phyloP scores from a whole-genome alignment of 2,888 invertebrate genomes.

The Caenorhabditis sp. region DNA sequence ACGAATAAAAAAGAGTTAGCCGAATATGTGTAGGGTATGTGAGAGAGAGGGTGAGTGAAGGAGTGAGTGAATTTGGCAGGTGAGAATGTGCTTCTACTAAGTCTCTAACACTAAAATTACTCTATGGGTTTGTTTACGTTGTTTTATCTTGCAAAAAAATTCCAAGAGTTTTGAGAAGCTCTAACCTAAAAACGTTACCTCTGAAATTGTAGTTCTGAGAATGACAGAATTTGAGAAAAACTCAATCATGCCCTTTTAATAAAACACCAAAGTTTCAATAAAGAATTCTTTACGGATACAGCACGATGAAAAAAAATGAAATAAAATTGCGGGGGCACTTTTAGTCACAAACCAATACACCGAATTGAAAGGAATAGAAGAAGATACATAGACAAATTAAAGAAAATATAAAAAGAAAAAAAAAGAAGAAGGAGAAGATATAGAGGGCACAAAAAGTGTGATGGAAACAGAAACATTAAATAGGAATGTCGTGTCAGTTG shows the following conservation, averaged over 20 bases:
- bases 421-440: constrained; percentile 3
- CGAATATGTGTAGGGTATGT: not conserved
- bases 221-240: no score
- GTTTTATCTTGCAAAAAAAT: no score
- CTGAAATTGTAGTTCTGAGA: no score
- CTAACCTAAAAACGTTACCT: no score
- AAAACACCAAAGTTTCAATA: no score
- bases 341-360: not conserved
- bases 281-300: not conserved
- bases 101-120: no score
- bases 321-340: not conserved
- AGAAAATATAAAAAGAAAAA: constrained; percentile 20
- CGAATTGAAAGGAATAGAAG: not conserved
- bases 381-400: constrained; percentile 13
- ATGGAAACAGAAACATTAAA: constrained; percentile 1
- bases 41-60: not conserved
- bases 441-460: constrained; percentile 1
- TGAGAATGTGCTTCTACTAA: no score
- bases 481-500: constrained; percentile 31
- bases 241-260: no score
- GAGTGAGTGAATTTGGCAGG: not conserved
- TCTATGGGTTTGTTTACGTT: no score
- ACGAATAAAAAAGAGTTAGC: not conserved
- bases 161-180: no score
- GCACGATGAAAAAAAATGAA: not conserved